These are phyloP conservation scores for Poecile atricapillus DNA, from an alignment of 2,113 vertebrate genomes.

Conservation along the genomic window DNA sequence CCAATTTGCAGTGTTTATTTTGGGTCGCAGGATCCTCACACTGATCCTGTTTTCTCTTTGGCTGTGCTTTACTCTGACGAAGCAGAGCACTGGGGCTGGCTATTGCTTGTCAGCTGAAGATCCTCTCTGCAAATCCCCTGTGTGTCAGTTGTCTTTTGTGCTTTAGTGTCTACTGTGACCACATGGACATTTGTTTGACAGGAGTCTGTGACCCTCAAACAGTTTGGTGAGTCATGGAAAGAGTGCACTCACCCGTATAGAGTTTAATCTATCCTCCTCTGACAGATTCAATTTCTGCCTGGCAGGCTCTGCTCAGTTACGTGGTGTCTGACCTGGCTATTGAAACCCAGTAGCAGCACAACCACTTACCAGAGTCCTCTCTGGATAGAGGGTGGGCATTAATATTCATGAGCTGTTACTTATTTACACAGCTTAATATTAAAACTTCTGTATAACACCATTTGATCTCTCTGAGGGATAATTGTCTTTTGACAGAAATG, in stretches of 20 bases:
- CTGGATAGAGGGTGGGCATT: neutral
- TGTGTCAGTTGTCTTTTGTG: conserved; percentile 50
- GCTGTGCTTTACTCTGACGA: neutral
- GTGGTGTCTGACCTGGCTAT: conserved; percentile 40
- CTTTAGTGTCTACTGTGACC: conserved; percentile 51
- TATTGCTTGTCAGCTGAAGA: neutral
- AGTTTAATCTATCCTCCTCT: conserved; percentile 52
- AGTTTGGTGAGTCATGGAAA: conserved; percentile 64
- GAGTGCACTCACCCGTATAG: conserved; percentile 52
- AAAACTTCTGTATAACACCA: neutral
- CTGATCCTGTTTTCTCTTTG: neutral
- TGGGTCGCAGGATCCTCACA: neutral
- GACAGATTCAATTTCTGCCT: conserved; percentile 56
- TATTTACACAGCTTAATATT: conserved; percentile 36
- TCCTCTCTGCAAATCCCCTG: neutral
- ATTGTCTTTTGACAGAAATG: neutral
- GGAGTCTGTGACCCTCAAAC: conserved; percentile 54
- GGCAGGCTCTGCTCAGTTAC: conserved; percentile 37
- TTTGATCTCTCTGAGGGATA: neutral
- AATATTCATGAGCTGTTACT: conserved; percentile 56
- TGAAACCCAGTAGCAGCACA: conserved; percentile 65
- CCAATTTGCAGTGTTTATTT: neutral
- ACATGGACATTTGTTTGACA: conserved; percentile 59
- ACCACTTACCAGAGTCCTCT: neutral
- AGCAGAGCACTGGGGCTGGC: neutral